These are phyloP conservation scores for Conistra vaccinii DNA, from an alignment of 2,888 invertebrate species.

Conservation along the genomic window DNA sequence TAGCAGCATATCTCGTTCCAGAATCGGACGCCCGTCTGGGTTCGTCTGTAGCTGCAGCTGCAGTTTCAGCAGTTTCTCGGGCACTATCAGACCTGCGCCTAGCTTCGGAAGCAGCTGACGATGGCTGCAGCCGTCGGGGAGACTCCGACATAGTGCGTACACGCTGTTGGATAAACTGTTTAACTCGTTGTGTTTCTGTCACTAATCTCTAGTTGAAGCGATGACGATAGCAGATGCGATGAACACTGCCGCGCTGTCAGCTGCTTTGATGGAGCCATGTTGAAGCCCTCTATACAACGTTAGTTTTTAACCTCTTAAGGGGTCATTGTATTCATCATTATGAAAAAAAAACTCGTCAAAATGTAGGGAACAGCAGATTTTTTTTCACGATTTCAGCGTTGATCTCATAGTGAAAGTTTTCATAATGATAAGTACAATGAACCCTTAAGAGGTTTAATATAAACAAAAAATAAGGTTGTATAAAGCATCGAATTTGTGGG, in stretches of 20 bases:
- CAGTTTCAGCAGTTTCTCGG: conserved; percentile 69
- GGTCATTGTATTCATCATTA: too few species aligned
- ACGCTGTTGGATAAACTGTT: conserved; percentile 75
- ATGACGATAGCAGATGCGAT: background rate
- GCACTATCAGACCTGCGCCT: conserved; percentile 83
- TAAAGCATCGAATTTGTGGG: background rate
- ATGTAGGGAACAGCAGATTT: too few species aligned
- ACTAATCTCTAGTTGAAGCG: conserved; percentile 10
- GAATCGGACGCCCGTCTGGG: conserved; percentile 84
- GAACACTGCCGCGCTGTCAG: background rate
- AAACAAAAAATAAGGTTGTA: too few species aligned
- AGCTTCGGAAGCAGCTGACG: conserved; percentile 76
- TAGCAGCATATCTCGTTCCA: conserved; percentile 77
- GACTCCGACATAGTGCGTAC: conserved; percentile 85
- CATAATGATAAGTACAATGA: too few species aligned
- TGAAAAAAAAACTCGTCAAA: too few species aligned
- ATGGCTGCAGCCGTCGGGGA: conserved; percentile 83
- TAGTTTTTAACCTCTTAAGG: too few species aligned
- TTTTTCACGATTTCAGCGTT: too few species aligned
- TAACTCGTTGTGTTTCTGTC: conserved; percentile 57
- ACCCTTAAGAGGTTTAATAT: too few species aligned
- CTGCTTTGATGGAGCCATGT: background rate
- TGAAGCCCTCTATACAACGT: too few species aligned
- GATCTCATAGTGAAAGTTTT: too few species aligned
- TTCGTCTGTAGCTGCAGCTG: conserved; percentile 71